Base-by-base conservation (phyloP, 2,113 vertebrate genomes). In the Thymallus thymallus region DNA sequence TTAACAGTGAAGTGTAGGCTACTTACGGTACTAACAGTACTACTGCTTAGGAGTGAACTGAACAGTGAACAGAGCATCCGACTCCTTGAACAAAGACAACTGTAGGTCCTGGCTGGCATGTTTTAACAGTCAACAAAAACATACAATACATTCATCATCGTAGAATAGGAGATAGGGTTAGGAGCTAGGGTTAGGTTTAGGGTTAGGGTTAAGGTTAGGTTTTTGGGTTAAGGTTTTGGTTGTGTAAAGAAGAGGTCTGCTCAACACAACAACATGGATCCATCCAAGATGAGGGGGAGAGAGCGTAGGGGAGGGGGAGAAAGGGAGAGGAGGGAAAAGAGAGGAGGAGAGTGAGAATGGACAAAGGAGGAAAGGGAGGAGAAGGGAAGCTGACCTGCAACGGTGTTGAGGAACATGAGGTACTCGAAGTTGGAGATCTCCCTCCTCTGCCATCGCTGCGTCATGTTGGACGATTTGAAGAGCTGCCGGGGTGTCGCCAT, bases 361-460 rank as follows among this genome's bases (percentile, higher is more conserved):
- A 5, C 6, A 60, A n/a, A 22, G 18, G 56, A 22, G 56, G 56
- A 22, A 16, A 60, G 26, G 55, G 26, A 5, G 23, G 22, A 12
- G 20, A 18, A 73, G 6, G 7, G 26, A 68, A 61, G 32, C 86
- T 92, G 92, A 98, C 97, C 98, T 94, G 98, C 94, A 73, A 98
- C 96, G 64, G 98, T 99, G 88, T 98, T 99, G 83, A 99, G 96
- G 89, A 99, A 99, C 95, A 98, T 99, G 90, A 99, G 91, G 87
- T 99, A 99, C 88, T 99, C 98, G 73, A 99, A 99, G 93, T 99
- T 99, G 71, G 97, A 99, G 84, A 99, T 99, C 86, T 99, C 97
- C 68, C 98, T 92, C 87, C 97, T 92, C 90, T 99, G 98, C 97
- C 98, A 99, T 78, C 97, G 97, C 88, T 98, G 98, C 86, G 97